Base-by-base conservation (phyloP, 2,888 invertebrate genomes). In the Ormyrus rosae region DNA sequence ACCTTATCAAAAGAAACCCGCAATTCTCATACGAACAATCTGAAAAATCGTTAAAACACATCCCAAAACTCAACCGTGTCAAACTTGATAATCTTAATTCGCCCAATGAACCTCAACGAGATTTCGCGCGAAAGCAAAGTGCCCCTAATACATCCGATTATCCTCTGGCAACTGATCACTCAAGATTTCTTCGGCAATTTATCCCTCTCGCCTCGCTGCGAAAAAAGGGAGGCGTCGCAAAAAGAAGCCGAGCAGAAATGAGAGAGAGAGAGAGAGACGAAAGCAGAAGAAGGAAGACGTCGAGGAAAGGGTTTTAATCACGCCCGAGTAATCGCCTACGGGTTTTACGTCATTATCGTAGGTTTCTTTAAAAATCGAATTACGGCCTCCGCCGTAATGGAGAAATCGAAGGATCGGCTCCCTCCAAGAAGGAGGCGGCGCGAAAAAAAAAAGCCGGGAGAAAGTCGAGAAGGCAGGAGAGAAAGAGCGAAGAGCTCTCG, bases 291-390 rank as follows among this genome's bases (percentile, higher is more conserved):
- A 50, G 45, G 70, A 70, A 11, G 19, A 13, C 46, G 56, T 50
- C 46, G 13, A 46, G 60, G 5, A 10, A 55, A 19, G 55, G 34
- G 50, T 69, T 76, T 76, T 76, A 76, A 76, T 76, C 67, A 58
- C 67, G 68, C 61, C 51, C 9, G 45, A 69, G 65, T 71, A 79
- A 74, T 79, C 79, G 70, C 58, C 67, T 50, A 63, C 64, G 67
- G 61, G 60, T 76, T 80, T 72, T 67, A 80, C 65, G 71, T 76
- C 76, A 80, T 80, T 80, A 80, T 61, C 72, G 70, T 65, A 74
- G 79, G 81, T 82, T 83, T 69, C 68, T 75, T 77, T 84, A 84
- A 84, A 85, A 78, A 81, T 81, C 76, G 55, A 83, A 67, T 78
- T 77, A 68, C 65, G 51, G 70, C 58, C 56, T 70, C 65, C 48